Conservation (phyloP, 2,113 vertebrate genomes). For the Beaufortia kweichowensis region DNA sequence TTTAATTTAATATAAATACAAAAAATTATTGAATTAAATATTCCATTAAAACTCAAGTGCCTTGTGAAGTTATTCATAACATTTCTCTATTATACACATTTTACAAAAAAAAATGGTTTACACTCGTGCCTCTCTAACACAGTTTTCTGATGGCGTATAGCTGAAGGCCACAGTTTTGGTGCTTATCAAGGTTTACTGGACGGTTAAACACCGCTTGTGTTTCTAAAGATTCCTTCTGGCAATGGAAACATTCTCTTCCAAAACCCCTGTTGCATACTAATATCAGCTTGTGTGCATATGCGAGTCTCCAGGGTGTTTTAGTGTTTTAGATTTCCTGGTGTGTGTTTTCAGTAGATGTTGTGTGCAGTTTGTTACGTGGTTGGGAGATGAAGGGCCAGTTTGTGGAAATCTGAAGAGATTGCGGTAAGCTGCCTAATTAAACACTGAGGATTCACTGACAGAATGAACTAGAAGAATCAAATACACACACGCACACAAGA, state of each 20-base stretch:
- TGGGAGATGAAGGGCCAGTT: constrained; percentile 7
- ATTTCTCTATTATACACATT: too few relatives aligned
- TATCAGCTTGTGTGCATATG: constrained; percentile 12
- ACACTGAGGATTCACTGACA: constrained; percentile 48
- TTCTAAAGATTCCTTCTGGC: constrained; percentile 53
- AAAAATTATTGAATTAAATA: too few relatives aligned
- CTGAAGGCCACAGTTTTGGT: constrained; percentile 37
- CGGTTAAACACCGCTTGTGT: constrained; percentile 52
- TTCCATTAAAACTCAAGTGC: too few relatives aligned
- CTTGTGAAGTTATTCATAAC: too few relatives aligned
- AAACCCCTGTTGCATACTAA: constrained; percentile 22
- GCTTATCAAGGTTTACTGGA: constrained; percentile 53
- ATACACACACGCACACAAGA: constrained; percentile 27
- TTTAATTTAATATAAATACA: too few relatives aligned
- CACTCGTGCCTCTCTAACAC: not conserved
- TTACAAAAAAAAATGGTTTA: not conserved
- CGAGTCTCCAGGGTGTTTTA: constrained; percentile 36
- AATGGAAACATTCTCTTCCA: constrained; percentile 31
- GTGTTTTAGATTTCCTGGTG: not conserved
- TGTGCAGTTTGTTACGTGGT: not conserved
- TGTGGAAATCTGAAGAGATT: constrained; percentile 38
- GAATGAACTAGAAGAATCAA: constrained; percentile 18
- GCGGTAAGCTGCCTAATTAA: constrained; percentile 57
- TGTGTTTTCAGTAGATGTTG: not conserved
- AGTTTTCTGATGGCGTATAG: not conserved